Percentiles rank a stretch among this genome's conserved stretches.
Evolutionary conservation across 2,888 invertebrate genomes (phyloP).

Genomic region (Cheilosia grossa): DNA sequence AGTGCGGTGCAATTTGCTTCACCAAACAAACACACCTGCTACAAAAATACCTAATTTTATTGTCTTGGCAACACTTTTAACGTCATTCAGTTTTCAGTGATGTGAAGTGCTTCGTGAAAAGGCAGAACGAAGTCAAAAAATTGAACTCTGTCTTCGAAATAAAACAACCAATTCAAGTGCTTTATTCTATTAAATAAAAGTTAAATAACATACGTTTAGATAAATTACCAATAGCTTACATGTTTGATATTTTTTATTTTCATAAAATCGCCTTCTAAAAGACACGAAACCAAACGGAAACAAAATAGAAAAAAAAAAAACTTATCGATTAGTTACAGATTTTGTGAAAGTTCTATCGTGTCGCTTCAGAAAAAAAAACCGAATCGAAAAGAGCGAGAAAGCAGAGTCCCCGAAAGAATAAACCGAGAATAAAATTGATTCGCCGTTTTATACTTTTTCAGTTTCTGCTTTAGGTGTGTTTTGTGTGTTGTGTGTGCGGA

Average conservation of each 20-base stretch:
- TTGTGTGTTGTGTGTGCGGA: constrained; percentile 65
- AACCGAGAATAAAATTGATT: constrained; percentile 54
- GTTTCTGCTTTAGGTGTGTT: constrained; percentile 67
- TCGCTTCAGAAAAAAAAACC: constrained; percentile 38
- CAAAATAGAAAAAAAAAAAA: constrained; percentile 36
- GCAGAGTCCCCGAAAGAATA: constrained; percentile 35
- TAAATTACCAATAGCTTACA: constrained; percentile 34
- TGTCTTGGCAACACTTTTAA: constrained; percentile 46
- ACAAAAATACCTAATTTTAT: not conserved
- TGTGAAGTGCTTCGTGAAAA: constrained; percentile 68
- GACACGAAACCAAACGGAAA: constrained; percentile 21
- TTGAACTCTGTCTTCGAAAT: constrained; percentile 58
- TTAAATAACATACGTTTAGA: constrained; percentile 48
- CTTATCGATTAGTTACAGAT: constrained; percentile 72
- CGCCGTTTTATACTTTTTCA: constrained; percentile 73
- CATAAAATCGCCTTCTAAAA: constrained; percentile 10
- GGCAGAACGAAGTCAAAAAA: constrained; percentile 57
- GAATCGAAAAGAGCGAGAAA: constrained; percentile 55
- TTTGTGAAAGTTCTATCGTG: constrained; percentile 70
- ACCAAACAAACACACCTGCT: not conserved
- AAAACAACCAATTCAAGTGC: constrained; percentile 68
- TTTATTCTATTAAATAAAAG: constrained; percentile 54
- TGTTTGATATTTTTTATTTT: constrained; percentile 20
- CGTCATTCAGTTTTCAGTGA: constrained; percentile 50
- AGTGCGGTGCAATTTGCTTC: not conserved